Conservation (phyloP, 1,140 invertebrate genomes). For the Tenebrio molitor region DNA sequence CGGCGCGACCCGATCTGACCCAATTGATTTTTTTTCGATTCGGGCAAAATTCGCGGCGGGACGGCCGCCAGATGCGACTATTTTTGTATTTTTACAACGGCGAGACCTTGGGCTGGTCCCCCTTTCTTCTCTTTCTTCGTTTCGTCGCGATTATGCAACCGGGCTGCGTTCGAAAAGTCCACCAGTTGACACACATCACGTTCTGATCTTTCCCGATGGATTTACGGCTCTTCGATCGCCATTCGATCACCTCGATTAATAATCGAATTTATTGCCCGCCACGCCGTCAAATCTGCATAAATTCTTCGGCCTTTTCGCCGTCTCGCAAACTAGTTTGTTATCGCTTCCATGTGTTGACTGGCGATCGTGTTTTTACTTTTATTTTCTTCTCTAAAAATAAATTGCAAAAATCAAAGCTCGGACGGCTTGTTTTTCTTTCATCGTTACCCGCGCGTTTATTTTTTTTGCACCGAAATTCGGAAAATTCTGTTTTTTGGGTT, state of each 20-base stretch:
- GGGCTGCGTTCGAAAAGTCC: too few species aligned
- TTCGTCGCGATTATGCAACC: background rate
- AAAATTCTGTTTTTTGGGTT: too few species aligned
- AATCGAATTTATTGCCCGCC: background rate
- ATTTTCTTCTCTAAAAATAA: background rate
- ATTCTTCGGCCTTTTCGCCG: background rate
- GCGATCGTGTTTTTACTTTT: background rate
- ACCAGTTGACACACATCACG: too few species aligned
- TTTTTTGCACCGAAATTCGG: too few species aligned
- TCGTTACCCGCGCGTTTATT: background rate
- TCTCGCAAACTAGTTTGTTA: too few species aligned
- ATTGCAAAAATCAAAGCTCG: too few species aligned
- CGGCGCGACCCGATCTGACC: background rate
- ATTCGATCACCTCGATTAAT: background rate
- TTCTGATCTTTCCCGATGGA: too few species aligned
- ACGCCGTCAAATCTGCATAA: background rate
- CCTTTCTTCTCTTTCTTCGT: background rate
- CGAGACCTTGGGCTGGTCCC: background rate
- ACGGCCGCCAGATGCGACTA: background rate
- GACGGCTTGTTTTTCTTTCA: too few species aligned
- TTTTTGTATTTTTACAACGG: conserved; percentile 1
- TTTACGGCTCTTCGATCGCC: background rate
- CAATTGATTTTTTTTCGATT: conserved; percentile 3
- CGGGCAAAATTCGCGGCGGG: conserved; percentile 4
- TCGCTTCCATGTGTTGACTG: background rate